These are phyloP conservation scores for Copidosoma aretas DNA, from an alignment of 2,888 invertebrate genomes.

Conservation along the genomic window DNA sequence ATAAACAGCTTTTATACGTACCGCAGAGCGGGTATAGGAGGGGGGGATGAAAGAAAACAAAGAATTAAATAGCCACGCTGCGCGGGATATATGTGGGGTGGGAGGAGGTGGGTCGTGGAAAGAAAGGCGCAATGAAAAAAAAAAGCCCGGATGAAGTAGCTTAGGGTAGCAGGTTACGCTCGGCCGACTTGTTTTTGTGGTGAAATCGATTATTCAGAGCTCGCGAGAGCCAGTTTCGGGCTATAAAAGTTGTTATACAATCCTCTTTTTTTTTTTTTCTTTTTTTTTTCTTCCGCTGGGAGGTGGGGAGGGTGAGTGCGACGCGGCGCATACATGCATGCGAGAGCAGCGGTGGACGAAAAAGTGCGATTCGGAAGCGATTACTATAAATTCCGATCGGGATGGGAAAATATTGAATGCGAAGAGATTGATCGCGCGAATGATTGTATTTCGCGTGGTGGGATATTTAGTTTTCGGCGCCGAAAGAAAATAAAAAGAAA, in stretches of 20 bases:
- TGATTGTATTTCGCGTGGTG: conserved; percentile 9
- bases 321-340: too few relatives aligned
- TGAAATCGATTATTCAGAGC: conserved; percentile 29
- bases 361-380: too few relatives aligned
- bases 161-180: conserved; percentile 15
- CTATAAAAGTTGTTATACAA: conserved; percentile 10
- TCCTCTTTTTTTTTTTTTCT: not conserved
- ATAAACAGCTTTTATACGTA: too few relatives aligned
- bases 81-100: too few relatives aligned
- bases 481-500: too few relatives aligned
- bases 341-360: too few relatives aligned
- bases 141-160: conserved; percentile 16
- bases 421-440: conserved; percentile 28
- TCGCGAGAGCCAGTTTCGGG: not conserved
- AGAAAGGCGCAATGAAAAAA: not conserved
- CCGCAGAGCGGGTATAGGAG: too few relatives aligned
- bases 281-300: too few relatives aligned
- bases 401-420: conserved; percentile 10
- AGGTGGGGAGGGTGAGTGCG: conserved; percentile 16
- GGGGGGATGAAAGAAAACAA: too few relatives aligned
- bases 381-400: too few relatives aligned
- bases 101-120: not conserved
- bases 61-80: too few relatives aligned
- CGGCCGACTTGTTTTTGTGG: conserved; percentile 25
- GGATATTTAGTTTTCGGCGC: too few relatives aligned